Percentiles rank a stretch among this genome's conserved stretches.
Conservation (phyloP, 2,888 invertebrate genomes). For the Protophormia terraenovae region DNA sequence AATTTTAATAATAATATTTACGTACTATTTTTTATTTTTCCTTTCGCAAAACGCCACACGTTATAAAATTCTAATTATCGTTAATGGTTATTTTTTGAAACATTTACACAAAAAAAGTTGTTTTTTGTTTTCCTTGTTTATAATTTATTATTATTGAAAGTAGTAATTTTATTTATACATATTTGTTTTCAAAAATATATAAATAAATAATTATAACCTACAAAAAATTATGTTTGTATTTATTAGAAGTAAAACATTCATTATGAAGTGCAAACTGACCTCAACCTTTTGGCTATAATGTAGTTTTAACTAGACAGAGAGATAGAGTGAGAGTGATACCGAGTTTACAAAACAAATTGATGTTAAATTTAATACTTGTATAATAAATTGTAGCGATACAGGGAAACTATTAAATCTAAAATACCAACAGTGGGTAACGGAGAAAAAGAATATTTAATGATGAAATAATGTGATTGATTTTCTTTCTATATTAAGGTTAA, state of each 20-base stretch:
- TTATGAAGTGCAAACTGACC: constrained; percentile 34
- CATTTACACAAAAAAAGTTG: not conserved
- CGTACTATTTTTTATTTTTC: not conserved
- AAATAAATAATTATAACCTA: not conserved
- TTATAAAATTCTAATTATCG: not conserved
- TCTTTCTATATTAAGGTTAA: too few species aligned
- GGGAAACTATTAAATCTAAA: too few species aligned
- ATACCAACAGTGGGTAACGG: too few species aligned
- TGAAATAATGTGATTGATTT: too few species aligned
- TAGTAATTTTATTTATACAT: not conserved
- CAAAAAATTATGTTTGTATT: not conserved
- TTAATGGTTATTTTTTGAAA: constrained; percentile 1
- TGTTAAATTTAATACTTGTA: not conserved
- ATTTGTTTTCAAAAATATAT: constrained; percentile 3
- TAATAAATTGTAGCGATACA: too few species aligned
- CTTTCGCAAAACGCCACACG: not conserved
- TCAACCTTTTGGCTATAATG: not conserved
- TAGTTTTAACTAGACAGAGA: not conserved
- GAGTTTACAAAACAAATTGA: not conserved
- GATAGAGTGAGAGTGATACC: not conserved
- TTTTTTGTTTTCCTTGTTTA: not conserved
- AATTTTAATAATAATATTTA: not conserved
- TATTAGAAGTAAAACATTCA: constrained; percentile 14
- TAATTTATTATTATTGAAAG: constrained; percentile 30
- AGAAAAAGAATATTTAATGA: too few species aligned